phyloP scores from a whole-genome alignment of 1,140 invertebrate species.

The Coelopa frigida region DNA sequence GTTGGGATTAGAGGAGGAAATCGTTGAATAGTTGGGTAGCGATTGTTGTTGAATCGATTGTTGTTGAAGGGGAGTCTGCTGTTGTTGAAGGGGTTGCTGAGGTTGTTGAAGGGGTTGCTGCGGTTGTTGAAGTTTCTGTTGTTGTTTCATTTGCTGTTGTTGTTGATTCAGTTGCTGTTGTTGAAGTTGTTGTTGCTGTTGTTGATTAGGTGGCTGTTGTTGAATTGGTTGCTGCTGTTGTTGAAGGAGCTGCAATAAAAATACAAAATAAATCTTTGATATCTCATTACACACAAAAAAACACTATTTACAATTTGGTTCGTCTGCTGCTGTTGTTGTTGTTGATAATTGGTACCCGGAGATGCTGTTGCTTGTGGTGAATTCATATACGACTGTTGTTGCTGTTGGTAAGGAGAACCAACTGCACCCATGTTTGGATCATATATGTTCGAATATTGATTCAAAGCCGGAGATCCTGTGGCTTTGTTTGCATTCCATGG shows the following conservation, averaged over 20 bases:
- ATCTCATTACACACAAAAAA: too few relatives aligned
- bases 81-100: conserved; percentile 10
- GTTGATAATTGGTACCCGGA: too few relatives aligned
- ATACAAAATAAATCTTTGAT: too few relatives aligned
- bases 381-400: too few relatives aligned
- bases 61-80: conserved; percentile 5
- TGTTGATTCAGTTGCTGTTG: conserved; percentile 4
- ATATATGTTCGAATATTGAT: too few relatives aligned
- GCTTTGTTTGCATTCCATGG: too few relatives aligned
- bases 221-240: conserved; percentile 7
- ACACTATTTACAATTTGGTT: too few relatives aligned
- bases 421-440: too few relatives aligned
- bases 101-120: conserved; percentile 2
- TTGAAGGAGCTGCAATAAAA: not conserved
- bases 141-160: conserved; percentile 3
- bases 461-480: too few relatives aligned
- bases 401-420: too few relatives aligned
- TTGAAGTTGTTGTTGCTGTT: not conserved
- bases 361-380: too few relatives aligned
- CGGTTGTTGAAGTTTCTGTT: not conserved
- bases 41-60: conserved; percentile 13
- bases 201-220: conserved; percentile 6
- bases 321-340: too few relatives aligned
- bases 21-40: conserved; percentile 5
- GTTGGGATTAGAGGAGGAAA: not conserved